Percentiles rank a stretch among this genome's conserved stretches.
These are phyloP conservation scores for Labeo rohita DNA, from an alignment of 2,113 vertebrate species.

Conservation along the genomic window DNA sequence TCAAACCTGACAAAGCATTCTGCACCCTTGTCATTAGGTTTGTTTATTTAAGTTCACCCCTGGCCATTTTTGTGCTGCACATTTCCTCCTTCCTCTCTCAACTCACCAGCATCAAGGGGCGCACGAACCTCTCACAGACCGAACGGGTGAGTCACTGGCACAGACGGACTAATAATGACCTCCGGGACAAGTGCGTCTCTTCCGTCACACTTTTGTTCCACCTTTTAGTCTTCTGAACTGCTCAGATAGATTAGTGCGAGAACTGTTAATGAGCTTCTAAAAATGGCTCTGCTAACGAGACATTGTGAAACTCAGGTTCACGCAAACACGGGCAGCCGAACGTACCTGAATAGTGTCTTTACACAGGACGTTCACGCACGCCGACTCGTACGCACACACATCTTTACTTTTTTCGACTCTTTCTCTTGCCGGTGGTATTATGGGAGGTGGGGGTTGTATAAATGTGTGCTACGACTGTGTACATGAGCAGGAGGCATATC, in stretches of 20 bases:
- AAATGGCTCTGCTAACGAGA: constrained; percentile 28
- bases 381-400: constrained; percentile 53
- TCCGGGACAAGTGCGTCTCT: not conserved
- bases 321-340: not conserved
- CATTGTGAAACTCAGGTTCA: constrained; percentile 3
- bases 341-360: not conserved
- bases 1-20: not conserved
- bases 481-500: constrained; percentile 43
- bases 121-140: not conserved
- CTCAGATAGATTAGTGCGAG: constrained; percentile 19
- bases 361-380: constrained; percentile 51
- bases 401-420: constrained; percentile 62
- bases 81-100: constrained; percentile 67
- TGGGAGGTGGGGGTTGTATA: constrained; percentile 34
- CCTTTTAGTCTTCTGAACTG: not conserved
- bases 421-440: constrained; percentile 57
- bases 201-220: not conserved
- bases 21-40: not conserved
- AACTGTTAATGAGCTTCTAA: constrained; percentile 36
- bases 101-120: constrained; percentile 15
- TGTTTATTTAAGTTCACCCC: constrained; percentile 21
- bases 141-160: not conserved
- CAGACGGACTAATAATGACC: constrained; percentile 11
- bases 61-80: constrained; percentile 28
- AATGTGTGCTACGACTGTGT: constrained; percentile 59